A percentile compares a stretch with the other conserved stretches of the same genome.
Evolutionary conservation across 2,797 vertebrate genomes (phyloP).

Genomic region (Eremophila alpestris): DNA sequence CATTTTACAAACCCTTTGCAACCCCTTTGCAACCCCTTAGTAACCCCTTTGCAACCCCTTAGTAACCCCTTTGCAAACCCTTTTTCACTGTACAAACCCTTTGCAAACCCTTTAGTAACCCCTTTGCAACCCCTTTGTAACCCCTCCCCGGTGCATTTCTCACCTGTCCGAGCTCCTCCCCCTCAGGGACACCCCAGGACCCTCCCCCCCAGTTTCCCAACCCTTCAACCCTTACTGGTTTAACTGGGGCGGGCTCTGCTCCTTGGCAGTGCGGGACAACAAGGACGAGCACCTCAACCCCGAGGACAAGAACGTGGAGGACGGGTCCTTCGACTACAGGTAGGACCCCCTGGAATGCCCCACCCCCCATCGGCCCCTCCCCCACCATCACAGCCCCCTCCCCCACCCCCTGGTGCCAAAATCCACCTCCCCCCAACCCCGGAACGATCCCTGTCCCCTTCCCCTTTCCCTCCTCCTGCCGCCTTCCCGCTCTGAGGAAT

Average conservation of each 20-base stretch:
- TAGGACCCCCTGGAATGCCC: constrained; percentile 61
- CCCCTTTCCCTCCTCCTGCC: background rate
- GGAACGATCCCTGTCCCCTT: background rate
- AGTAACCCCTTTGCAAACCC: background rate
- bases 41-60: background rate
- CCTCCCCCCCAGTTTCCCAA: background rate
- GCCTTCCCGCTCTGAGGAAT: background rate
- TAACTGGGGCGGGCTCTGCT: background rate
- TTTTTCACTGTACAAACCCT: accelerated
- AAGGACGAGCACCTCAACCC: constrained; percentile 92
- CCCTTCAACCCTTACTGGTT: background rate
- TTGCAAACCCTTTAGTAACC: accelerated
- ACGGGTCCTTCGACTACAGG: constrained; percentile 98
- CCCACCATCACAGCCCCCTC: background rate
- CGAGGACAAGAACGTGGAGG: constrained; percentile 93
- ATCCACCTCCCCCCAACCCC: background rate
- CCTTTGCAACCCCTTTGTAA: background rate
- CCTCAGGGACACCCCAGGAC: background rate
- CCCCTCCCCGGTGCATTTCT: background rate
- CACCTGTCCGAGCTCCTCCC: background rate
- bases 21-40: background rate
- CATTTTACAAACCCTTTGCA: accelerated
- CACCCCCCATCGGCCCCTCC: background rate
- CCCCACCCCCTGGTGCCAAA: background rate
- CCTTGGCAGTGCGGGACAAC: constrained; percentile 88